These are phyloP conservation scores for Caenorhabditis drosophilae DNA, from an alignment of 2,888 invertebrate species.

Conservation along the genomic window DNA sequence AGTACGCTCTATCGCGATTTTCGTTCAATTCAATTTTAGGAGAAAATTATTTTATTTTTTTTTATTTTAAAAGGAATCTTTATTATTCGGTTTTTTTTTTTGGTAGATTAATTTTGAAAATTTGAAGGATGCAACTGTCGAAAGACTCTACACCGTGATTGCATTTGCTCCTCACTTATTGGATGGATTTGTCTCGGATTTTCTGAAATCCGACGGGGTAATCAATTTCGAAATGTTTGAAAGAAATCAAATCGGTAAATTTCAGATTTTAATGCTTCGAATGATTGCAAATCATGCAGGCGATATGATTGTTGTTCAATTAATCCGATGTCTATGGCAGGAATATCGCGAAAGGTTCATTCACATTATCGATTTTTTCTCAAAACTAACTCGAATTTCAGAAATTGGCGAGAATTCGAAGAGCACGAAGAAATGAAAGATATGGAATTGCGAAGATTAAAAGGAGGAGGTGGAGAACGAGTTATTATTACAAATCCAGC, in stretches of 20 bases:
- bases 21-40: neutral
- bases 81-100: constrained; percentile 1
- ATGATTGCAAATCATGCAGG: constrained; percentile 68
- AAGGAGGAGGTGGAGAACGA: constrained; percentile 12
- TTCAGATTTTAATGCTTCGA: constrained; percentile 64
- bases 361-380: neutral
- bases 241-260: neutral
- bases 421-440: constrained; percentile 57
- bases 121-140: constrained; percentile 35
- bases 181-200: constrained; percentile 59
- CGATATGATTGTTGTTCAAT: constrained; percentile 57
- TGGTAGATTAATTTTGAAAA: too few species aligned
- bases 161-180: constrained; percentile 61
- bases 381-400: too few species aligned
- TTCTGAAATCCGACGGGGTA: constrained; percentile 65
- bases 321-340: constrained; percentile 46
- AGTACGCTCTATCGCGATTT: too few species aligned
- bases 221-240: too few species aligned
- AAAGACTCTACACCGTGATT: constrained; percentile 49
- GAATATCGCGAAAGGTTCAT: constrained; percentile 35
- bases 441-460: constrained; percentile 18
- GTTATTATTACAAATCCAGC: constrained; percentile 22
- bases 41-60: too few species aligned
- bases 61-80: neutral
- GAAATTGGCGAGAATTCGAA: constrained; percentile 66